A percentile compares a stretch with the other conserved stretches of the same genome.
phyloP scores from a whole-genome alignment of 2,797 vertebrate genomes.

The Vireo griseus region DNA sequence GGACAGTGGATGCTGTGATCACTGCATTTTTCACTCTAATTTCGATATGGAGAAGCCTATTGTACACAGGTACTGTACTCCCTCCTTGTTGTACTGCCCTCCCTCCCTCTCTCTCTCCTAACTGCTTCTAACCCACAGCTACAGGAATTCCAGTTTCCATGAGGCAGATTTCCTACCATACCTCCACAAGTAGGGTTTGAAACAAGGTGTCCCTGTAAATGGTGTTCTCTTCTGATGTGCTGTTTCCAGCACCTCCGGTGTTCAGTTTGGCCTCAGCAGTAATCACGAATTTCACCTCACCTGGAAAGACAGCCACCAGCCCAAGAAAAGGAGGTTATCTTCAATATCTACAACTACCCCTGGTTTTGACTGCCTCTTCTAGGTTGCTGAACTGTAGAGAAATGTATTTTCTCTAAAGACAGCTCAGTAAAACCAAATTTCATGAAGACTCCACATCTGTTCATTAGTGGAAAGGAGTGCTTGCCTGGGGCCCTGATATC shows the following conservation, averaged over 20 bases:
- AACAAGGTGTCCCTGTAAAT: slow-evolving; percentile 64
- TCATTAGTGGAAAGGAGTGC: not conserved
- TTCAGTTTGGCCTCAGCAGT: slow-evolving; percentile 57
- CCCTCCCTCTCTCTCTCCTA: not conserved
- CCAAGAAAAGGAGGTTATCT: not conserved
- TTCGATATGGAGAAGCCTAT: not conserved
- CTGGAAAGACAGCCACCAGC: slow-evolving; percentile 42
- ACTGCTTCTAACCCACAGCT: not conserved
- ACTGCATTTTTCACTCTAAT: not conserved
- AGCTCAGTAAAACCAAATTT: not conserved
- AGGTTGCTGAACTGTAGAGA: not conserved
- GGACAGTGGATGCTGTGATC: not conserved
- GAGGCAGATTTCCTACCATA: not conserved
- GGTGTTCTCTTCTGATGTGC: not conserved
- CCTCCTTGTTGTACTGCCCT: not conserved
- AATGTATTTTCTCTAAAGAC: not conserved
- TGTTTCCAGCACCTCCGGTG: not conserved
- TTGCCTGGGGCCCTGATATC: not conserved
- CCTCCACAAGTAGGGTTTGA: slow-evolving; percentile 65
- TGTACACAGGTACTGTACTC: not conserved
- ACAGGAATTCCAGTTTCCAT: not conserved
- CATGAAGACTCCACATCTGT: rapidly evolving
- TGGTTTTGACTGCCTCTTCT: not conserved
- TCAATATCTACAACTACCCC: not conserved
- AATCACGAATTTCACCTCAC: slow-evolving; percentile 52